These are phyloP conservation scores for Panagrolaimus sp. DNA, from an alignment of 1,140 invertebrate species.

Conservation along the genomic window DNA sequence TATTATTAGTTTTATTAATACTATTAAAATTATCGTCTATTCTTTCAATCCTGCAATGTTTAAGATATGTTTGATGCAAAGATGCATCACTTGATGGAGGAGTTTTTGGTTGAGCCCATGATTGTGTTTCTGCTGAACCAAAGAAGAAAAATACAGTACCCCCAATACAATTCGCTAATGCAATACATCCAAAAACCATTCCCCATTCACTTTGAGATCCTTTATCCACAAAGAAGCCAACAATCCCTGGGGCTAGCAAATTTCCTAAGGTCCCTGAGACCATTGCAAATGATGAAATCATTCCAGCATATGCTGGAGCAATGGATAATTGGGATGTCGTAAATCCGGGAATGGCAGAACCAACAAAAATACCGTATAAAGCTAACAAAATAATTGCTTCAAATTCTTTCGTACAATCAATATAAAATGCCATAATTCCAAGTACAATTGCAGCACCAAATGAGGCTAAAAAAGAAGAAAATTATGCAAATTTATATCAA, in stretches of 20 bases:
- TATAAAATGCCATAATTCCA: slow-evolving; percentile 16
- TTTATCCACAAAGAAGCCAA: background rate
- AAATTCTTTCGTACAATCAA: slow-evolving; percentile 25
- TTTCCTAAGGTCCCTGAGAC: background rate
- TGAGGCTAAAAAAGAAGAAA: slow-evolving; percentile 26
- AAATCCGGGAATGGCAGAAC: background rate
- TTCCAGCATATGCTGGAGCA: slow-evolving; percentile 17
- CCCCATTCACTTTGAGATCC: slow-evolving; percentile 5
- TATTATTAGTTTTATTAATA: no score
- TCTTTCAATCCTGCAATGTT: no score
- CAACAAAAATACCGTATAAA: slow-evolving; percentile 10
- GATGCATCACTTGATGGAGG: no score
- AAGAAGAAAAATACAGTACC: background rate
- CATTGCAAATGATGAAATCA: background rate
- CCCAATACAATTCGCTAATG: background rate
- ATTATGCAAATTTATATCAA: background rate
- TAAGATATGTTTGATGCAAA: no score
- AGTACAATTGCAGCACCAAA: slow-evolving; percentile 17
- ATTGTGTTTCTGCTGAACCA: background rate
- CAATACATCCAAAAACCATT: background rate
- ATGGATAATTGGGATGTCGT: slow-evolving; percentile 13
- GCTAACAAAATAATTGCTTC: slow-evolving; percentile 25
- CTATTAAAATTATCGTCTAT: no score
- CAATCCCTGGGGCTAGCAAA: background rate
- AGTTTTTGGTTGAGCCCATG: no score